Base-by-base conservation (phyloP, 2,888 invertebrate species). In the Ferdinandea cuprea region DNA sequence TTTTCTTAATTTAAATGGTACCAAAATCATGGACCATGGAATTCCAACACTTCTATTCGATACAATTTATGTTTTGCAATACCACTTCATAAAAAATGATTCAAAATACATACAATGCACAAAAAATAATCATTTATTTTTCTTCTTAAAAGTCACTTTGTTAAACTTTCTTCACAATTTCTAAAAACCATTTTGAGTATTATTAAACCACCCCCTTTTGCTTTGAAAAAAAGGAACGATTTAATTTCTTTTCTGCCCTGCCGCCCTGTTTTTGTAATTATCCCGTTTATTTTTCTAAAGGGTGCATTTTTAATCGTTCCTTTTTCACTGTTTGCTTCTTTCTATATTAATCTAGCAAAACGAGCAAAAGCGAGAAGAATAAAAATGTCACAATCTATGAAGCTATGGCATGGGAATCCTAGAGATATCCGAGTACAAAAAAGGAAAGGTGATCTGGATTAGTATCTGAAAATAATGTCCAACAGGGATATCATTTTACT, bases 401-500 rank as follows among this genome's bases (percentile, higher is more conserved):
- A 77, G 54, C 65, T 40, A 54, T 15, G 59, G 40, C 21, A 28
- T 35, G 71, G 66, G 59, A 58, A 65, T 78, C 63, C 46, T 52
- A 32, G 40, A 35, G 61, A 69, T 48, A 46, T 37, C 32, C 30
- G 21, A 63, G n/a, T n/a, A 72, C 17, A 42, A 40, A 68, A 87
- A 87, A 88, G 88, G 87, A 89, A 89, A 89, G 89, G 89, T 89
- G 89, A 88, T 89, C 89, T 88, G 89, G 89, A 89, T 89, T 89
- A 89, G 89, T 89, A 88, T 89, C 88, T 89, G 88, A 89, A 83
- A 89, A 89, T 89, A 89, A 89, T 89, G 89, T 89, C 89, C 89
- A 89, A 89, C 89, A 89, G 88, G 88, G 89, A 89, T 88, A 89
- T 89, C 88, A 89, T 87, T 89, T 87, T 86, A 85, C 87, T 85